These are phyloP conservation scores for Drosophila kepulauana DNA, from an alignment of 1,140 invertebrate genomes.

Conservation along the genomic window DNA sequence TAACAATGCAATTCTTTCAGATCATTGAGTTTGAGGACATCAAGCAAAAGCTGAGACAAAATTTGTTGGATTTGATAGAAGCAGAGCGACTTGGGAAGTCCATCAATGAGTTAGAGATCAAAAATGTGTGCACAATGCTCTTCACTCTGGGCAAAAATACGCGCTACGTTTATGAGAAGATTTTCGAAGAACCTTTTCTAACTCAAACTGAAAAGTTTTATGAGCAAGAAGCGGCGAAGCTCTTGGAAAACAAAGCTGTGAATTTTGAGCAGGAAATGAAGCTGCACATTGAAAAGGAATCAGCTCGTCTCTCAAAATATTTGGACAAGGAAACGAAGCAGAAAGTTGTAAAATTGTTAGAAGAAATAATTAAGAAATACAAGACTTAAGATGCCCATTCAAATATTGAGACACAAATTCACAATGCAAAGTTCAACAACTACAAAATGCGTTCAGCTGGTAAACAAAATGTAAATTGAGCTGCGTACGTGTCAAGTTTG, in stretches of 20 bases:
- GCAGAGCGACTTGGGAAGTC: not conserved
- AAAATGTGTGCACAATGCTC: conserved; percentile 2
- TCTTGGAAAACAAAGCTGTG: not conserved
- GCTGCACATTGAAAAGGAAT: not conserved
- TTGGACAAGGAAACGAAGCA: not conserved
- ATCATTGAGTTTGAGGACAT: not conserved
- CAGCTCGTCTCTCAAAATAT: not conserved
- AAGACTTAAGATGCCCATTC: not conserved
- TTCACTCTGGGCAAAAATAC: not conserved
- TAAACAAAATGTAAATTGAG: conserved; percentile 3
- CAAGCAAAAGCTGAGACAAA: not conserved
- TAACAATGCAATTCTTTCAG: not conserved
- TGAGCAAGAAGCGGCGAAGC: not conserved
- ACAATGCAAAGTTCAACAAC: not conserved
- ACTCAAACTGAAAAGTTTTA: not conserved
- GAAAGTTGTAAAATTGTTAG: not conserved
- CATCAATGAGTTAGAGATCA: not conserved
- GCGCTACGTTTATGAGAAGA: conserved; percentile 9
- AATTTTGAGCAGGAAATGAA: conserved; percentile 8
- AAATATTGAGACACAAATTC: not conserved
- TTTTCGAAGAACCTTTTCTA: not conserved
- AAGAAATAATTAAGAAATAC: conserved; percentile 1
- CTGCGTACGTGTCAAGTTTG: not conserved
- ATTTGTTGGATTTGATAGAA: not conserved
- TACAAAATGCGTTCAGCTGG: not conserved